Evolutionary conservation across 1,140 invertebrate genomes (phyloP), one percentile per base, ranked within the genome.

Genomic region (Formica exsecta): DNA sequence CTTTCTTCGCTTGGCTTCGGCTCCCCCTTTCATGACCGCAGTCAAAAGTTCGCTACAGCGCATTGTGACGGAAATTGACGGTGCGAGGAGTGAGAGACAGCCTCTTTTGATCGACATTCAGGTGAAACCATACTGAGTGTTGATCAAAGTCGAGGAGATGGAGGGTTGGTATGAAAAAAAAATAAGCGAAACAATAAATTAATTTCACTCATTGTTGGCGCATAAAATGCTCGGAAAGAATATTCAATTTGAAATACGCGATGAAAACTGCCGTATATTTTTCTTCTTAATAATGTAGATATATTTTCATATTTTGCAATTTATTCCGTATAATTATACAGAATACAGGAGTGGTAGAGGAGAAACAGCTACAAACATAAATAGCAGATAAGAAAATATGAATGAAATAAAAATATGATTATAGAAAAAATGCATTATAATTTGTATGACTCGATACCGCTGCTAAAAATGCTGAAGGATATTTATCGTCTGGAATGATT

Each of bases 31-130:
- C 75, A 74, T 22, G 73, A 74, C 75, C 70, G 83, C 76, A 80
- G 76, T 88, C 81, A 66, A 85, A 85, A 85, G 81, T 85, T 85
- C 32, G 81, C 62, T 59, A 85, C 81, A 85, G 59, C 73, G 73
- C 44, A 85, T 83, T 83, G 79, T 83, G 68, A 83, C 54, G 68
- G 79, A 59, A 71, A 83, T 83, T 62, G 79, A 74, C 79, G 73
- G 57, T 19, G 36, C 3, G 16, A 44, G 41, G 41, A 66, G 71
- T 22, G 79, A 32, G 54, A 48, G 57, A 61, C 68, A 36, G 11
- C 38, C 38, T 16, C 68, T 73, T 61, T 83, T 57, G 38, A 74
- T 81, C 79, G 65, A 38, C 65, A 73, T 73, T 73, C 51, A 44
- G 5, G 36, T 44, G 54, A 61, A 83, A 83, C 38, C 66, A 2